Base-by-base conservation (phyloP, 2,797 vertebrate genomes). In the Myotis pilosus region DNA sequence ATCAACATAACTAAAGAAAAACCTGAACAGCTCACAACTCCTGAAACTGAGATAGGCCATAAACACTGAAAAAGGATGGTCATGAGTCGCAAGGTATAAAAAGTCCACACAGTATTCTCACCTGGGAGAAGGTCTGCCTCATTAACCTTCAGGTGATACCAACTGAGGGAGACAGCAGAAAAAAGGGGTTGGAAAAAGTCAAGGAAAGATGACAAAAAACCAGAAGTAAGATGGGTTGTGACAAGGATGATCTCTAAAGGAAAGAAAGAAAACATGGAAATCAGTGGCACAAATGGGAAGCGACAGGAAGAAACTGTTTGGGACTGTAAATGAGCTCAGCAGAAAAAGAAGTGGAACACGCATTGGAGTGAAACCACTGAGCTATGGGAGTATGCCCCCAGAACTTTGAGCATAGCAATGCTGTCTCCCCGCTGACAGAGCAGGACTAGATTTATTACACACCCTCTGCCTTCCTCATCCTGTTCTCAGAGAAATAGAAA, bases 281-380 rank as follows among this genome's bases (percentile, higher is more conserved):
- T 82, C 17, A 36, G 91, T 49, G 33, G 97, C 92, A 68, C 93
- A 97, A 97, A 98, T 97, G 93, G 90, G 90, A 98, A 97, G 85
- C 98, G 98, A 98, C 98, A 97, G 97, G 1, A 0, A 97, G 87
- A 97, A 96, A 96, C 97, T 98, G 96, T 86, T 96, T 96, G 87
- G 92, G 97, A 97, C 96, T 64, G 0, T 96, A 98, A 98, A 97
- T 96, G 96, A 98, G 91, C 94, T 98, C 86, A 17, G 75, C 28
- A 90, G 96, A 97, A 97, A 97, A 94, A 95, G 96, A 87, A 97
- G 30, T 16, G 49, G 96, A 95, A 95, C 92, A 96, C 20, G 94
- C 68, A 0, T 13, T 97, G 91, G 91, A 90, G 87, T 97, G 97
- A 95, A 98, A 97, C 57, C 28, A 95, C 94, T 94, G 95, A 98